These are phyloP conservation scores for Periophthalmus magnuspinnatus DNA, from an alignment of 2,797 vertebrate species.

Conservation along the genomic window DNA sequence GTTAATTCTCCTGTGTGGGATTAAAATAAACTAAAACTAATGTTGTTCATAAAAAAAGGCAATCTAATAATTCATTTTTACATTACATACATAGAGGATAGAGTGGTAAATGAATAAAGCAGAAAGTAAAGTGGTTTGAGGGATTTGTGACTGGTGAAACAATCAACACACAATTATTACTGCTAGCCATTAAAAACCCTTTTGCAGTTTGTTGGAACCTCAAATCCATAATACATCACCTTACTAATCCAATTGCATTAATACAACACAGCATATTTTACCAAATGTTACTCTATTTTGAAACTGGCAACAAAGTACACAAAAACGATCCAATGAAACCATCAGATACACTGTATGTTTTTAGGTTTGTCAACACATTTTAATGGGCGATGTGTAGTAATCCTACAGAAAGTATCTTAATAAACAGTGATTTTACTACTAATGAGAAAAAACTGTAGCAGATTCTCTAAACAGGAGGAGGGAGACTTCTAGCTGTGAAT, in stretches of 20 bases:
- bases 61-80: neutral
- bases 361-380: too few species aligned
- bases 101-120: constrained; percentile 34
- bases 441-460: constrained; percentile 26
- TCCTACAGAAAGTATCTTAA: neutral
- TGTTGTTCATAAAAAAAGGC: neutral
- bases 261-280: neutral
- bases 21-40: neutral
- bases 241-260: constrained; percentile 12
- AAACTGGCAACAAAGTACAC: neutral
- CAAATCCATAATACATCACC: neutral
- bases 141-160: constrained; percentile 22
- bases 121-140: constrained; percentile 34
- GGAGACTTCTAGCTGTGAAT: constrained; percentile 65
- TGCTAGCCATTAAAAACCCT: constrained; percentile 26
- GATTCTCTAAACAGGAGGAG: constrained; percentile 57
- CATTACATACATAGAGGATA: constrained; percentile 13
- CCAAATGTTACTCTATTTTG: neutral
- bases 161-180: constrained; percentile 34
- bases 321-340: too few species aligned
- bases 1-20: neutral
- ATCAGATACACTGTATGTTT: too few species aligned
- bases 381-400: too few species aligned
- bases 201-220: constrained; percentile 14
- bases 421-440: too few species aligned